Percentiles rank a stretch among this genome's conserved stretches.
phyloP scores from a whole-genome alignment of 2,113 vertebrate genomes.

The Atlantisia rogersi region DNA sequence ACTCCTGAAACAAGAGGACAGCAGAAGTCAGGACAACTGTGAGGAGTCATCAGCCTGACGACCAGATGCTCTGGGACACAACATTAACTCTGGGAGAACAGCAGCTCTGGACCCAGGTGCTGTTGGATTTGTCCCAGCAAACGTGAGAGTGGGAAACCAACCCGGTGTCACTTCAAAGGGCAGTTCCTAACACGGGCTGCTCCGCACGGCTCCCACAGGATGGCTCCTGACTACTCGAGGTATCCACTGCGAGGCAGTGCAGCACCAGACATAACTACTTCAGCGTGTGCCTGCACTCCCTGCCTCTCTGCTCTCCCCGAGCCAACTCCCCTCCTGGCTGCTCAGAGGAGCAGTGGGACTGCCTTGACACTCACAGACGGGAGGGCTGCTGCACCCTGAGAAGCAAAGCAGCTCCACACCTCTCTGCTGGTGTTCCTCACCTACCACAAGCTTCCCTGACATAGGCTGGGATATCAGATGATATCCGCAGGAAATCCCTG shows the following conservation, averaged over 20 bases:
- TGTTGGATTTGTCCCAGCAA: neutral
- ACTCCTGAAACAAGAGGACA: neutral
- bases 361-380: fast-evolving
- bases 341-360: neutral
- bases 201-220: fast-evolving
- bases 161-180: neutral
- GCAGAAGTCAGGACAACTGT: neutral
- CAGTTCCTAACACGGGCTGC: fast-evolving
- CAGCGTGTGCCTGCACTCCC: fast-evolving
- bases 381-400: neutral
- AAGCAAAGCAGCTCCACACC: neutral
- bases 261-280: neutral
- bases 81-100: neutral
- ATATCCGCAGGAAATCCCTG: neutral
- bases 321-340: neutral
- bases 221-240: neutral
- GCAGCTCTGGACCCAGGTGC: neutral
- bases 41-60: neutral
- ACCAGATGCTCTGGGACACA: neutral
- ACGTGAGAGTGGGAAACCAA: neutral
- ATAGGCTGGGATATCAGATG: neutral
- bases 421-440: neutral
- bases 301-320: neutral
- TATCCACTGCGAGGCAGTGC: slow-evolving; percentile 29
- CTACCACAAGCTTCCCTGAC: neutral